phyloP scores from a whole-genome alignment of 1,140 invertebrate species.

The Sinella curviseta region DNA sequence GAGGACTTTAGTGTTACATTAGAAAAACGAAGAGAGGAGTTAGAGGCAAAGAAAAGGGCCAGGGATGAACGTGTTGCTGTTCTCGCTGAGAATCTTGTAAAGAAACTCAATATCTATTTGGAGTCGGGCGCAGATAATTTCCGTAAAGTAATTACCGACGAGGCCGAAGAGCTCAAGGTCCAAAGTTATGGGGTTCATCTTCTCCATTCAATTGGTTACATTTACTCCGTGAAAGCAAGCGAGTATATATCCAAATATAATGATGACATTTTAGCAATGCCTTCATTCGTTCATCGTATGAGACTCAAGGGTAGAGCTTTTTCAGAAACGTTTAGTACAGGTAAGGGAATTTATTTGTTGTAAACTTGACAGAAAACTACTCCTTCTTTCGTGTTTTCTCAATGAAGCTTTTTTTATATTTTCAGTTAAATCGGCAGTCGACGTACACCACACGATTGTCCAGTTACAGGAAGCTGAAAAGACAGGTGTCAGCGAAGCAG shows the following conservation, averaged over 20 bases:
- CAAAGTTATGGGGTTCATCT: slow-evolving; percentile 47
- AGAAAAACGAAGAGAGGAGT: slow-evolving; percentile 42
- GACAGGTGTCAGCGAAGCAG: slow-evolving; percentile 38
- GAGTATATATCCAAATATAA: slow-evolving; percentile 45
- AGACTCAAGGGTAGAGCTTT: slow-evolving; percentile 46
- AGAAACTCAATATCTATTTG: slow-evolving; percentile 41
- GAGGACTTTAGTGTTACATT: slow-evolving; percentile 12
- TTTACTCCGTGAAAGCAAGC: slow-evolving; percentile 45
- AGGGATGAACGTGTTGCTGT: slow-evolving; percentile 44
- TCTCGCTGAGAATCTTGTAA: slow-evolving; percentile 45
- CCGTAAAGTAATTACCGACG: slow-evolving; percentile 33
- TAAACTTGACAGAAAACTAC: background rate
- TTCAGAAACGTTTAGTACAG: slow-evolving; percentile 17
- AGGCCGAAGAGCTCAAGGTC: slow-evolving; percentile 48
- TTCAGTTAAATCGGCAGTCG: slow-evolving; percentile 47
- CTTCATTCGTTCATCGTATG: slow-evolving; percentile 47
- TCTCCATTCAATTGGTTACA: slow-evolving; percentile 47
- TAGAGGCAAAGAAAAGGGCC: slow-evolving; percentile 43
- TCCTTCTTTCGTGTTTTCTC: background rate
- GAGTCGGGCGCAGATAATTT: slow-evolving; percentile 27
- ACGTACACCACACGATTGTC: slow-evolving; percentile 47
- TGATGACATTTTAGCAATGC: slow-evolving; percentile 45
- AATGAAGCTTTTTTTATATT: no score
- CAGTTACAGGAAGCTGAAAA: slow-evolving; percentile 48
- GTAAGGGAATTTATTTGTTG: background rate